Evolutionary conservation across 2,113 vertebrate species (phyloP).

Genomic region (Odocoileus virginianus): DNA sequence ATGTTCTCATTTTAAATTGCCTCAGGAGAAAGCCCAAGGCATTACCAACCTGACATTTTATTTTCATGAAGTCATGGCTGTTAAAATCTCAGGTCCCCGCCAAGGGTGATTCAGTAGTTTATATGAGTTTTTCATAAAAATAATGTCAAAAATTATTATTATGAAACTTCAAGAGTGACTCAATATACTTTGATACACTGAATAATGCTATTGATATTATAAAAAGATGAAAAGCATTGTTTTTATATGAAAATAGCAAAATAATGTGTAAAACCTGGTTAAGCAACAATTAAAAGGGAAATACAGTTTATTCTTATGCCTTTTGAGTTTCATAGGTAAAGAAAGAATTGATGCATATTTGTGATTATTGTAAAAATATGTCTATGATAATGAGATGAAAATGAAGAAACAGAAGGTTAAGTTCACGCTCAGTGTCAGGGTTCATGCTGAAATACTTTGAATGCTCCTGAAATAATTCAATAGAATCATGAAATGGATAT

Average conservation of each 20-base stretch:
- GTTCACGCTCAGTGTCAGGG: neutral
- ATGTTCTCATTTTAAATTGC: constrained; percentile 59
- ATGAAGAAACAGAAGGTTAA: neutral
- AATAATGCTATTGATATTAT: neutral
- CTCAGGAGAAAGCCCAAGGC: constrained; percentile 36
- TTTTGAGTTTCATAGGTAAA: neutral
- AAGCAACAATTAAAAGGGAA: neutral
- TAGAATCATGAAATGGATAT: neutral
- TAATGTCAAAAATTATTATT: neutral
- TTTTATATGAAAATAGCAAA: neutral
- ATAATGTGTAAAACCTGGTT: neutral
- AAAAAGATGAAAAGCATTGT: neutral
- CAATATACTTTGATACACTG: neutral
- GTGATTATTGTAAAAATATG: neutral
- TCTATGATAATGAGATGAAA: neutral
- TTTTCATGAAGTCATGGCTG: neutral
- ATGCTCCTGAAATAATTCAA: neutral
- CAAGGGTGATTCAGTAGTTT: neutral
- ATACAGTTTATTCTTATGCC: neutral
- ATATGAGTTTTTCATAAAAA: neutral
- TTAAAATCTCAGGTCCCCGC: constrained; percentile 21
- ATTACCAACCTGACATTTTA: constrained; percentile 32
- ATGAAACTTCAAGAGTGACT: neutral
- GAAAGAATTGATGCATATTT: neutral
- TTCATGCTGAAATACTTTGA: neutral